These are phyloP conservation scores for Galleria mellonella DNA, from an alignment of 1,140 invertebrate species.

Conservation along the genomic window DNA sequence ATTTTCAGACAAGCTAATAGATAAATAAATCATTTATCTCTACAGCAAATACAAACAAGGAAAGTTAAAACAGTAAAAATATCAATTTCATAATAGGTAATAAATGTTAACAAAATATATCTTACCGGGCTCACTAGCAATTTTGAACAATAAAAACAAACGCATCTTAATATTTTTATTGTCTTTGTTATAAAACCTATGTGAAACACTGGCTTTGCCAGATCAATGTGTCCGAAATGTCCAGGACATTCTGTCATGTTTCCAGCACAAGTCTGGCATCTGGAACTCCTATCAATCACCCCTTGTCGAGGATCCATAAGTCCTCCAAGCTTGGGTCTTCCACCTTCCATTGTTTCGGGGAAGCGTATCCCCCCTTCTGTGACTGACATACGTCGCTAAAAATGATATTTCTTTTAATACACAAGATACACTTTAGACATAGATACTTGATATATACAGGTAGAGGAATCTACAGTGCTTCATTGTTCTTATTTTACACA, in stretches of 20 bases:
- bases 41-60: too few species aligned
- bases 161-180: conserved; percentile 96
- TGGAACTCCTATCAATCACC: conserved; percentile 93
- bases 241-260: conserved; percentile 99
- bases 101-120: too few species aligned
- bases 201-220: conserved; percentile 99
- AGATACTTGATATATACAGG: too few species aligned
- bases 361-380: conserved; percentile 98
- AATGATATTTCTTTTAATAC: conserved; percentile 28
- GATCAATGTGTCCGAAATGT: conserved; percentile 99
- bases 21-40: too few species aligned
- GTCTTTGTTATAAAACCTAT: conserved; percentile 98
- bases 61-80: too few species aligned
- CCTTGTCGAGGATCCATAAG: conserved; percentile 99
- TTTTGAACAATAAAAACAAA: conserved; percentile 99
- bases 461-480: too few species aligned
- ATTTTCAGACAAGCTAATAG: neutral
- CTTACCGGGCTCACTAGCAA: conserved; percentile 94
- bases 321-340: conserved; percentile 96
- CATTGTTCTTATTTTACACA: too few species aligned
- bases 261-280: conserved; percentile 98
- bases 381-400: conserved; percentile 96
- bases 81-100: too few species aligned
- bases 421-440: too few species aligned
- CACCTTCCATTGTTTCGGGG: conserved; percentile 98